Evolutionary conservation across 1,140 invertebrate species (phyloP).

Genomic region (Brachionus paranguensis): DNA sequence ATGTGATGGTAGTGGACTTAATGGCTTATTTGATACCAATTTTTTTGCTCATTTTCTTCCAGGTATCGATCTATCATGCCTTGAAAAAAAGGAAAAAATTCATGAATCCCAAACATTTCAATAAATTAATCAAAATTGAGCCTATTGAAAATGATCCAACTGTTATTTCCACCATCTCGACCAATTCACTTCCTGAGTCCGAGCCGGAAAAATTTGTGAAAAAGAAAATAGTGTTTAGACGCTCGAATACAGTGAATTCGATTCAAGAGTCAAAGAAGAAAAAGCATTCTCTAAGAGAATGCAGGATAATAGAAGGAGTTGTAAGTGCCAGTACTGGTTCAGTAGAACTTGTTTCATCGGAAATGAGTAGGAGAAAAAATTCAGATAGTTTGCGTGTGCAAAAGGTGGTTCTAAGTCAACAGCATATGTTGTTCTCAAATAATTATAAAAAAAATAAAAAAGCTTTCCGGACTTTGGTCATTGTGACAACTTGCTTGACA

Average conservation of each 20-base stretch:
- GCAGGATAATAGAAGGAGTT: not conserved
- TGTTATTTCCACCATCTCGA: not conserved
- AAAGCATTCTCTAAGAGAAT: not conserved
- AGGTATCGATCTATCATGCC: not conserved
- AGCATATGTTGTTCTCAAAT: not conserved
- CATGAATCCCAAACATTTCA: not conserved
- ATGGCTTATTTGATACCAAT: conserved; percentile 20
- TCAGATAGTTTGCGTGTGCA: not conserved
- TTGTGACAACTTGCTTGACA: not conserved
- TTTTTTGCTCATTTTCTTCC: not conserved
- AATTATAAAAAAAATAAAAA: conserved; percentile 33
- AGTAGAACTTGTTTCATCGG: too few species aligned
- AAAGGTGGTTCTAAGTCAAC: not conserved
- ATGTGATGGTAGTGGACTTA: not conserved
- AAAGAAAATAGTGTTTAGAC: not conserved
- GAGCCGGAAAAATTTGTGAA: not conserved
- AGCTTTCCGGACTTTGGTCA: not conserved
- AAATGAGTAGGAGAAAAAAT: not conserved
- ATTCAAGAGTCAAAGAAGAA: not conserved
- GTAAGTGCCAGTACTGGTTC: not conserved
- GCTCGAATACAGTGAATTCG: not conserved
- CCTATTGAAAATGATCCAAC: not conserved
- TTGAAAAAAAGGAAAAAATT: not conserved
- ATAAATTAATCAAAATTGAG: not conserved
- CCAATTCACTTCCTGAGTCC: not conserved